phyloP scores from a whole-genome alignment of 2,797 vertebrate genomes.

The Acridotheres tristis region DNA sequence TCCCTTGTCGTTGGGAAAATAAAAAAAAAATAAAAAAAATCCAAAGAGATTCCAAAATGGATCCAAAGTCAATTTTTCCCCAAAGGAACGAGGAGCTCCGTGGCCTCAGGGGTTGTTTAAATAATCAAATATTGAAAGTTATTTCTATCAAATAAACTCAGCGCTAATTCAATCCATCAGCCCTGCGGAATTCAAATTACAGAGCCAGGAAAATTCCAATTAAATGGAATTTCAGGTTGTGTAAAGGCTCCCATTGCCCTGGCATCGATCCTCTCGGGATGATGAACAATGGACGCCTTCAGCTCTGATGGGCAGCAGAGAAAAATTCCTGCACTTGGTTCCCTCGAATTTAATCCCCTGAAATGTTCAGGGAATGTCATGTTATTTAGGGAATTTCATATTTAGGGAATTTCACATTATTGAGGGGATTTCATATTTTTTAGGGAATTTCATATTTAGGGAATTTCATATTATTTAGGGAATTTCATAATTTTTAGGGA shows the following conservation, averaged over 20 bases:
- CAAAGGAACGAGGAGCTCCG: background rate
- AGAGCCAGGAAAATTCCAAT: slow-evolving; percentile 24
- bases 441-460: too few species aligned
- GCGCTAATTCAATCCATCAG: background rate
- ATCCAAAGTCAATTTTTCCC: background rate
- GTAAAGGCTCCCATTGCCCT: background rate
- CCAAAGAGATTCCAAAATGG: background rate
- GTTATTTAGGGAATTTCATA: too few species aligned
- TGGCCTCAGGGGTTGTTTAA: background rate
- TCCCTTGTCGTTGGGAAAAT: accelerated
- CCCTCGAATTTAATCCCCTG: too few species aligned
- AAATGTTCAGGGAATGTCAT: too few species aligned
- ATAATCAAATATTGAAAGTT: background rate
- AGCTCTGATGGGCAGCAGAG: too few species aligned
- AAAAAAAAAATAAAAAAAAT: background rate
- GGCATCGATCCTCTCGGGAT: too few species aligned
- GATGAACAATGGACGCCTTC: too few species aligned
- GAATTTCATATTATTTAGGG: too few species aligned
- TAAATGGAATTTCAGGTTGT: background rate
- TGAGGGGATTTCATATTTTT: too few species aligned
- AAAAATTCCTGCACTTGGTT: too few species aligned
- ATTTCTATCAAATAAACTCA: slow-evolving; percentile 35
- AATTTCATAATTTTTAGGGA: too few species aligned
- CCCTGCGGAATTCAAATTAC: slow-evolving; percentile 20
- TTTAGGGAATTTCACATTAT: too few species aligned